phyloP scores from a whole-genome alignment of 92 coral and sea anemone species.

The Palythoa grandis region DNA sequence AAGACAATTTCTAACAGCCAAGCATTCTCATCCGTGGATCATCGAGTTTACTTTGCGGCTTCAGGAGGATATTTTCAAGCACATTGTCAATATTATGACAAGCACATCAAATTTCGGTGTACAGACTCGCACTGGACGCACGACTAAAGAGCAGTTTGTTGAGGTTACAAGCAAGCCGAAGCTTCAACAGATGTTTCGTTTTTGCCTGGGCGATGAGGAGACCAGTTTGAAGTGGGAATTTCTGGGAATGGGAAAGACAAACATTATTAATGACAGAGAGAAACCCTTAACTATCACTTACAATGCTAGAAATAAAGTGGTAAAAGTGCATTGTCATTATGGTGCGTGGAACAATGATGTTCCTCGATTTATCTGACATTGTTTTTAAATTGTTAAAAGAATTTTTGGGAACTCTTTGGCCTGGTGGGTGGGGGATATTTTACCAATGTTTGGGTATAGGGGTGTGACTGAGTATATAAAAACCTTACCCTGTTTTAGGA shows the following conservation, averaged over 20 bases:
- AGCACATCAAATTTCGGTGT: conserved; percentile 40
- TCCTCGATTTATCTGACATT: conserved; percentile 58
- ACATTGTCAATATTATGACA: conserved; percentile 45
- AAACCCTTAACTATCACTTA: conserved; percentile 54
- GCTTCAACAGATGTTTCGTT: conserved; percentile 52
- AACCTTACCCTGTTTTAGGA: no score
- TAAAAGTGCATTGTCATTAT: conserved; percentile 52
- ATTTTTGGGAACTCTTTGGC: neutral
- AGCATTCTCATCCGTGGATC: conserved; percentile 56
- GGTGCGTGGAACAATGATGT: conserved; percentile 61
- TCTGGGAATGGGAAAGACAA: conserved; percentile 53
- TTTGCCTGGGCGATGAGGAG: conserved; percentile 45
- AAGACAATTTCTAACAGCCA: conserved; percentile 51
- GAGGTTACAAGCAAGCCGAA: conserved; percentile 42
- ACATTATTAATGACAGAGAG: conserved; percentile 51
- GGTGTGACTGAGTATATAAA: no score
- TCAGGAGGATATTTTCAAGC: conserved; percentile 48
- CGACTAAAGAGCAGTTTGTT: conserved; percentile 42
- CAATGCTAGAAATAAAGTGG: conserved; percentile 47
- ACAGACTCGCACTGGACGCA: conserved; percentile 43
- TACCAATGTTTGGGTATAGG: no score
- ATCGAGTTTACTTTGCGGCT: conserved; percentile 52
- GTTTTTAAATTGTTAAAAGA: neutral
- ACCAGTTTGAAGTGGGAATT: conserved; percentile 50
- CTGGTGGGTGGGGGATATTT: no score